Conservation (phyloP, 2,797 vertebrate genomes). For the Malacoctenus gilli region DNA sequence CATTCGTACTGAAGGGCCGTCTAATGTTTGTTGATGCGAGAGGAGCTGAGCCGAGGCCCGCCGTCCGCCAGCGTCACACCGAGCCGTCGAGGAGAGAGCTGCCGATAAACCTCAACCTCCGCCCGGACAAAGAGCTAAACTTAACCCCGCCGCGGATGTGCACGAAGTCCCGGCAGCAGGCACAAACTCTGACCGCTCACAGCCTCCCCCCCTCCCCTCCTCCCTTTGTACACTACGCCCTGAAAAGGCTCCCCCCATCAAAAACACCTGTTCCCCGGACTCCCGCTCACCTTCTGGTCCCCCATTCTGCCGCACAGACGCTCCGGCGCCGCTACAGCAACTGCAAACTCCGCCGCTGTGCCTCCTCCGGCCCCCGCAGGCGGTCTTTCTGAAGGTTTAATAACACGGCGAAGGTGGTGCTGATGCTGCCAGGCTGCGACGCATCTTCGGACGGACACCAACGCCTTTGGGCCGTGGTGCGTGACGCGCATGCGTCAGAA, state of each 20-base stretch:
- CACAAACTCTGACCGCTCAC: constrained; percentile 36
- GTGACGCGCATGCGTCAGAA: constrained; percentile 67
- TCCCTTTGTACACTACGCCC: constrained; percentile 79
- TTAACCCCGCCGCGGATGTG: neutral
- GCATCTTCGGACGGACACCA: constrained; percentile 77
- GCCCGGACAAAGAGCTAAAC: neutral
- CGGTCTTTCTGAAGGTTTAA: constrained; percentile 24
- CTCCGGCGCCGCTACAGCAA: constrained; percentile 47
- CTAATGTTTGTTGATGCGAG: constrained; percentile 56
- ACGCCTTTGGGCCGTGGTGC: constrained; percentile 70
- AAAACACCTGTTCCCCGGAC: constrained; percentile 65
- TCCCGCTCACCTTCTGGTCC: constrained; percentile 82
- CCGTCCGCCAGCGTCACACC: constrained; percentile 1
- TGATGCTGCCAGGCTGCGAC: constrained; percentile 80
- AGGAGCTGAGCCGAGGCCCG: constrained; percentile 51
- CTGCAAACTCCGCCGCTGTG: constrained; percentile 35
- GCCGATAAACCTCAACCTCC: neutral
- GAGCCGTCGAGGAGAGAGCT: constrained; percentile 2
- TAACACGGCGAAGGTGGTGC: constrained; percentile 71
- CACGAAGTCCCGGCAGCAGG: constrained; percentile 27
- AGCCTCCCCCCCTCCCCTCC: constrained; percentile 35
- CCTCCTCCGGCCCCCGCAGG: constrained; percentile 24
- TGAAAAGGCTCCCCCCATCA: constrained; percentile 48
- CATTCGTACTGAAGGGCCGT: constrained; percentile 43
- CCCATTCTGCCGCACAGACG: constrained; percentile 72